Base-by-base conservation (phyloP, 2,888 invertebrate genomes). In the Amphipoea oculea region DNA sequence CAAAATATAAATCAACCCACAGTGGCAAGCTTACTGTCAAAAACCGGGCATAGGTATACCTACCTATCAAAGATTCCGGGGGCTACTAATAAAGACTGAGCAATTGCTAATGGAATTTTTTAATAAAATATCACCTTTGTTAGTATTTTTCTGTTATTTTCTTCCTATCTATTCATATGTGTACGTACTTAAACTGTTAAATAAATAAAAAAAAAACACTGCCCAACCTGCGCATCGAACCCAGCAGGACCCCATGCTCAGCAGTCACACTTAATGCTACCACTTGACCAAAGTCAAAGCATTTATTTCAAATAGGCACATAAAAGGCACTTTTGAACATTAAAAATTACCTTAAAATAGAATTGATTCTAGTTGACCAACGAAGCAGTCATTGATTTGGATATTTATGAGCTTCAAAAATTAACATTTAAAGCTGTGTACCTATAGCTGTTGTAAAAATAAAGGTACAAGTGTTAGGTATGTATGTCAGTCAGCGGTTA, bases 401-500 rank as follows among this genome's bases (percentile, higher is more conserved):
- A 6, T 66, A 5, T 66, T 66, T 14, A 14, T n/a, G 42, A 67
- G 54, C 54, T 14, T 54, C 14, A 23, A 17, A 54, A 70, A 70
- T 36, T 2, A 4, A 17, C 5, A 17, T 57, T 23, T 14, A 40
- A 72, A 71, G 54, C n/a, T 51, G 51, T 62, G 23, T 68, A 29
- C 29, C 29, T 29, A 60, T n/a, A 42, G 42, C 17, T 20, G 14
- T 60, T n/a, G 60, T 60, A 60, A 48, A 17, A 20, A 51, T 57
- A 57, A 23, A n/a, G 42, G 20, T 45, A 69, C 45, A 57, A 23
- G 42, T 57, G 48, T 36, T 29, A 63, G 45, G 63, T 77, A 57
- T 73, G 57, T 73, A 73, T 40, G 69, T 73, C 80, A 77, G 80
- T 69, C 69, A 23, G 51, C 68, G 29, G 51, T 69, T 29, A 73